phyloP scores from a whole-genome alignment of 2,113 vertebrate species.

The Psophia crepitans region DNA sequence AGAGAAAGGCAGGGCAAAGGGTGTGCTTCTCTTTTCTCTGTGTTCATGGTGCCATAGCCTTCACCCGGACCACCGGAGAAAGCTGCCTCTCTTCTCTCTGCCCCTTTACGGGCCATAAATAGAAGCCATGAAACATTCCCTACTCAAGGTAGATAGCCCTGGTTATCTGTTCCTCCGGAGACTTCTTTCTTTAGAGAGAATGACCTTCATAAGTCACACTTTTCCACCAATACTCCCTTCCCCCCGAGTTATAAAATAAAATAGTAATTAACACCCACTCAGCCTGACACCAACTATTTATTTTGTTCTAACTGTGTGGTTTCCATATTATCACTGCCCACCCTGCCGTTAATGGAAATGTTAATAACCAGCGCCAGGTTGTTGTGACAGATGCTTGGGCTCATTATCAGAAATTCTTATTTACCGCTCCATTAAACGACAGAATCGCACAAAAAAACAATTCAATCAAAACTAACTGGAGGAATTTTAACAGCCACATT shows the following conservation, averaged over 20 bases:
- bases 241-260: constrained; percentile 62
- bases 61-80: neutral
- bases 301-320: constrained; percentile 80
- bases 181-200: neutral
- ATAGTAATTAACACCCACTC: constrained; percentile 80
- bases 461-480: constrained; percentile 83
- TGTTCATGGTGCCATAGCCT: rapidly evolving
- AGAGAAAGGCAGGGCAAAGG: neutral
- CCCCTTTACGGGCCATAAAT: neutral
- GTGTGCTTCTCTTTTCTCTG: neutral
- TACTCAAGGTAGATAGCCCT: neutral
- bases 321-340: constrained; percentile 76
- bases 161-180: neutral
- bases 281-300: constrained; percentile 80
- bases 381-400: constrained; percentile 83
- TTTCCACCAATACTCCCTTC: constrained; percentile 19
- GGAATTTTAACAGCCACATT: constrained; percentile 80
- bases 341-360: constrained; percentile 84
- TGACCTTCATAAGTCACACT: constrained; percentile 66
- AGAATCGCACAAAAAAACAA: constrained; percentile 78
- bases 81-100: neutral
- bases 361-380: constrained; percentile 85
- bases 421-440: constrained; percentile 90
- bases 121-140: neutral
- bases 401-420: constrained; percentile 90